Conservation (phyloP, 2,888 invertebrate genomes). For the Biston betularia region DNA sequence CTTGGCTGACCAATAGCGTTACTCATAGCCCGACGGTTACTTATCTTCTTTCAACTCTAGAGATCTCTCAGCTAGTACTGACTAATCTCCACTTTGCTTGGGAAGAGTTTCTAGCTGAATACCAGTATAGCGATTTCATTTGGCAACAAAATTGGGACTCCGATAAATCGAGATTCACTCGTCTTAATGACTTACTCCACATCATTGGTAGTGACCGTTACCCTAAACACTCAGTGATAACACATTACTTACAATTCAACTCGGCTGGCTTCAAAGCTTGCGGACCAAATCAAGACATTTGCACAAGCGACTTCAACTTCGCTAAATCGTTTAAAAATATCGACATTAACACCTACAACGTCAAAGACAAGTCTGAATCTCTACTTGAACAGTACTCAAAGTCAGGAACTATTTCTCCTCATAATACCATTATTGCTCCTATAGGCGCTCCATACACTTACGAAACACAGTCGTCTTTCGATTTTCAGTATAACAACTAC, state of each 20-base stretch:
- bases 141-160: slow-evolving; percentile 96
- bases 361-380: slow-evolving; percentile 93
- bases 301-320: slow-evolving; percentile 83
- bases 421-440: slow-evolving; percentile 96
- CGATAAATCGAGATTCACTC: slow-evolving; percentile 55
- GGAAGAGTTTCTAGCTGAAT: slow-evolving; percentile 96
- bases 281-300: slow-evolving; percentile 67
- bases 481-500: slow-evolving; percentile 97
- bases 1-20: slow-evolving; percentile 98
- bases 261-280: slow-evolving; percentile 71
- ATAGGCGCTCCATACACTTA: slow-evolving; percentile 97
- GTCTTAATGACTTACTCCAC: slow-evolving; percentile 63
- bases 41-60: slow-evolving; percentile 92
- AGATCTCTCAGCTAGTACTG: slow-evolving; percentile 93
- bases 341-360: slow-evolving; percentile 92
- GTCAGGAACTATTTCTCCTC: slow-evolving; percentile 94
- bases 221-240: slow-evolving; percentile 67
- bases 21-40: slow-evolving; percentile 97
- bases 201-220: slow-evolving; percentile 69
- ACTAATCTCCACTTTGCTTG: slow-evolving; percentile 97
- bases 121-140: slow-evolving; percentile 94
- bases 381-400: slow-evolving; percentile 95
- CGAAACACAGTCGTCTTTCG: slow-evolving; percentile 95
- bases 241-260: slow-evolving; percentile 75
- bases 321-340: slow-evolving; percentile 91